Conservation (phyloP, 2,797 vertebrate genomes). For the Peromyscus attwateri region DNA sequence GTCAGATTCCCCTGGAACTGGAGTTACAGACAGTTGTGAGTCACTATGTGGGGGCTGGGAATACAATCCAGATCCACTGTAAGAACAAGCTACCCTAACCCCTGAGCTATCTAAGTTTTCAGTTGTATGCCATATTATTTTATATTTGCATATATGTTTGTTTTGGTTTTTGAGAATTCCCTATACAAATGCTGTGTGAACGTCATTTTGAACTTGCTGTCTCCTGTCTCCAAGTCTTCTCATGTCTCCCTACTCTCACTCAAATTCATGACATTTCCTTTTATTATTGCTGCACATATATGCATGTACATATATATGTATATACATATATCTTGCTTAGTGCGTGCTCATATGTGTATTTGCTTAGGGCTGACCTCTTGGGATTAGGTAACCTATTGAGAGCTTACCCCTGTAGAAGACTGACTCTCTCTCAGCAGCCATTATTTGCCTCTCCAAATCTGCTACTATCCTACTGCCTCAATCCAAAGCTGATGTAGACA, state of each 20-base stretch:
- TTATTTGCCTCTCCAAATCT: background rate
- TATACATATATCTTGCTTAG: background rate
- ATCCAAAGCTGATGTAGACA: background rate
- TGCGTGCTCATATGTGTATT: background rate
- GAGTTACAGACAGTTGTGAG: background rate
- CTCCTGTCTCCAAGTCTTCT: background rate
- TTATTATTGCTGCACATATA: background rate
- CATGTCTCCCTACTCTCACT: too few species aligned
- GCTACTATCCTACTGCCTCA: background rate
- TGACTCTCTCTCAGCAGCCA: background rate
- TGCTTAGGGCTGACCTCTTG: background rate
- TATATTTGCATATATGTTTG: background rate
- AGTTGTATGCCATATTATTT: background rate
- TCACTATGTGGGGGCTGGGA: background rate
- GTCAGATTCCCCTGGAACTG: background rate
- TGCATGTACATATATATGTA: too few species aligned
- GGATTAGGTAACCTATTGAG: background rate
- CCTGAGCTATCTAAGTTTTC: background rate
- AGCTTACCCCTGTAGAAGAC: background rate
- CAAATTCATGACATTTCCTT: background rate
- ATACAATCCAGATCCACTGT: background rate
- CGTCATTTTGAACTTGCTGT: background rate
- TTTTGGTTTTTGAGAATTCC: background rate
- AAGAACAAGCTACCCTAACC: background rate
- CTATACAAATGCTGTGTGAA: background rate